Percentiles rank a stretch among this genome's conserved stretches.
phyloP scores from a whole-genome alignment of 1,140 invertebrate species.

The Bombus soroeensis region DNA sequence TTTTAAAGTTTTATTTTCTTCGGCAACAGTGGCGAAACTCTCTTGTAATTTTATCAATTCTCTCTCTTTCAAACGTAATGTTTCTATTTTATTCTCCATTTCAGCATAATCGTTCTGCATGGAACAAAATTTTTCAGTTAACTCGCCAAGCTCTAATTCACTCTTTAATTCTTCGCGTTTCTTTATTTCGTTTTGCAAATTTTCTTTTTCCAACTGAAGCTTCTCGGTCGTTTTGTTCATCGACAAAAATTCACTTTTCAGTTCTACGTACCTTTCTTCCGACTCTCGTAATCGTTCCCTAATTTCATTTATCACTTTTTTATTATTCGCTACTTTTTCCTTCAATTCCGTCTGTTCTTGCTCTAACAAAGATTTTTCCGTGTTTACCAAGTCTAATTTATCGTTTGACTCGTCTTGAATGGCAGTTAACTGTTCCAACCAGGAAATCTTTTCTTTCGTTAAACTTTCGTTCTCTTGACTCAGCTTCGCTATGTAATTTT shows the following conservation, averaged over 20 bases:
- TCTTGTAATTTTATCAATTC: slow-evolving; percentile 31
- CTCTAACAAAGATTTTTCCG: slow-evolving; percentile 78
- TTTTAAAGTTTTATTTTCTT: slow-evolving; percentile 15
- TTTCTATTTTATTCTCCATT: slow-evolving; percentile 31
- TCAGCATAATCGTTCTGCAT: slow-evolving; percentile 33
- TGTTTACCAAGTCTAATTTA: slow-evolving; percentile 79
- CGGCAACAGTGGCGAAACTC: not conserved
- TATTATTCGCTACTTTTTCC: slow-evolving; percentile 61
- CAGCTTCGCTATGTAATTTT: slow-evolving; percentile 58
- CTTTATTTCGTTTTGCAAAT: slow-evolving; percentile 48
- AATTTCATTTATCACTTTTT: slow-evolving; percentile 71
- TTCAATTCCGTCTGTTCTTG: slow-evolving; percentile 81
- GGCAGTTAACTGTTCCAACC: slow-evolving; percentile 71
- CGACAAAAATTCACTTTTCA: slow-evolving; percentile 77
- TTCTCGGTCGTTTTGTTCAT: slow-evolving; percentile 78
- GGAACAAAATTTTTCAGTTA: slow-evolving; percentile 30
- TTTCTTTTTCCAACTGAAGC: slow-evolving; percentile 70
- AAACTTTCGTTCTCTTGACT: slow-evolving; percentile 70
- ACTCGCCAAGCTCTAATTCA: not conserved
- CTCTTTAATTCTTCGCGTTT: slow-evolving; percentile 63
- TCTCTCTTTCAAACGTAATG: slow-evolving; percentile 40
- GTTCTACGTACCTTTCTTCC: slow-evolving; percentile 78
- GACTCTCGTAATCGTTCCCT: slow-evolving; percentile 78
- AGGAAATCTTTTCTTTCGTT: slow-evolving; percentile 68
- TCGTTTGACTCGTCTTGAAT: slow-evolving; percentile 73